A percentile compares a stretch with the other conserved stretches of the same genome.
These are phyloP conservation scores for Orthosia incerta DNA, from an alignment of 2,888 invertebrate species.

Conservation along the genomic window DNA sequence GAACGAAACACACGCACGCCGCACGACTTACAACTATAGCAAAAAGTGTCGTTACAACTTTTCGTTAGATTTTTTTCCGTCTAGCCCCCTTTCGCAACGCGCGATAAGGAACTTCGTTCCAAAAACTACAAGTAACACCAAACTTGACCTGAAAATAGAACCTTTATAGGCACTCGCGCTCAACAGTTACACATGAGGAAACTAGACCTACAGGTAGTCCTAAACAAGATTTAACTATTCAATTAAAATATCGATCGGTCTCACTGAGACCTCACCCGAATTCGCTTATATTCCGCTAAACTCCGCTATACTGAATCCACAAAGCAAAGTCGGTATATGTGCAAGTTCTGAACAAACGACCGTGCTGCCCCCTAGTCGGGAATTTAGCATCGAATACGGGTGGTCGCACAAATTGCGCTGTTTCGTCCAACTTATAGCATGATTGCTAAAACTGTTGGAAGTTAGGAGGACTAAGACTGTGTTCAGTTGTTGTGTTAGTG, in stretches of 20 bases:
- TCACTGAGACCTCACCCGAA: slow-evolving; percentile 21
- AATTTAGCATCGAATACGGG: slow-evolving; percentile 56
- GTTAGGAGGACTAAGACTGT: slow-evolving; percentile 1
- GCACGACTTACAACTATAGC: no score
- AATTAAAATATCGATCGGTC: not conserved
- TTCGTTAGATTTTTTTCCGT: no score
- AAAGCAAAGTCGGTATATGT: slow-evolving; percentile 49
- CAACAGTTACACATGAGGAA: not conserved
- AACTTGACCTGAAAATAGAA: no score
- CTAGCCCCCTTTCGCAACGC: no score
- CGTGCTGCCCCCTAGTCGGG: slow-evolving; percentile 40
- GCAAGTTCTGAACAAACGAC: slow-evolving; percentile 48
- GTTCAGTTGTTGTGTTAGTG: not conserved
- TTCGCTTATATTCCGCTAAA: slow-evolving; percentile 36
- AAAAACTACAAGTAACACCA: no score
- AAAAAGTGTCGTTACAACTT: no score
- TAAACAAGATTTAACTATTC: not conserved
- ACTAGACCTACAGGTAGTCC: not conserved
- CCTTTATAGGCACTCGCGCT: no score
- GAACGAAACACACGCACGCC: no score
- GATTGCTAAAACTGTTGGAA: not conserved
- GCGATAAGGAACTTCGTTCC: no score
- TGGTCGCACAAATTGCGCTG: slow-evolving; percentile 57
- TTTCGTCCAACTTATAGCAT: slow-evolving; percentile 22
- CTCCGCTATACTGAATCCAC: slow-evolving; percentile 34